phyloP scores from a whole-genome alignment of 2,888 invertebrate species.

The Nemotelus pantherinus region DNA sequence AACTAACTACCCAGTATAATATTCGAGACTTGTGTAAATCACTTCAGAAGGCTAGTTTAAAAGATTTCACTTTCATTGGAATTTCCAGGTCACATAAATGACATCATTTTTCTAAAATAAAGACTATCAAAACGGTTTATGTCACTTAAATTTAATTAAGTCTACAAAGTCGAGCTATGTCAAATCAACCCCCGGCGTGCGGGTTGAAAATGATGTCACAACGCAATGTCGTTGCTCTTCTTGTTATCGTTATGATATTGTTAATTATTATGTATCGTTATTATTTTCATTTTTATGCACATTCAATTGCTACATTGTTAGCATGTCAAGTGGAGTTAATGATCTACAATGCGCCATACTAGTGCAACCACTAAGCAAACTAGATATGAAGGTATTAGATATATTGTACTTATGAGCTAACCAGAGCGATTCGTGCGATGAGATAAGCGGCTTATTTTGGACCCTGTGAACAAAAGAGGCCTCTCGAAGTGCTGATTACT shows the following conservation, averaged over 20 bases:
- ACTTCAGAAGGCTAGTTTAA: no score
- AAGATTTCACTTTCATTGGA: not conserved
- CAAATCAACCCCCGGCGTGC: not conserved
- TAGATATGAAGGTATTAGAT: not conserved
- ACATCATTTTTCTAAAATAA: constrained; percentile 22
- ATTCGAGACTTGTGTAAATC: no score
- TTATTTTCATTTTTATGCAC: constrained; percentile 23
- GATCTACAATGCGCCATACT: not conserved
- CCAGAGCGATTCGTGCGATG: not conserved
- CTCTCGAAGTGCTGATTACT: no score
- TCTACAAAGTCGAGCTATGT: not conserved
- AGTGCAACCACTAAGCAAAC: not conserved
- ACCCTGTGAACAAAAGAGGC: not conserved
- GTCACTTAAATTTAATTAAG: constrained; percentile 30
- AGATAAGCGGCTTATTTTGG: not conserved
- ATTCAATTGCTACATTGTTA: constrained; percentile 15
- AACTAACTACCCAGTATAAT: no score
- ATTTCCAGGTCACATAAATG: constrained; percentile 3
- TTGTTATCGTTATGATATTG: not conserved
- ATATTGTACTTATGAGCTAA: no score
- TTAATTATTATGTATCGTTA: constrained; percentile 13
- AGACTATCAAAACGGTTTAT: not conserved
- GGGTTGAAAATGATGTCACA: not conserved
- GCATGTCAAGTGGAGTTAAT: constrained; percentile 22
- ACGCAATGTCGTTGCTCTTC: not conserved